Evolutionary conservation across 1,140 invertebrate genomes (phyloP).

Genomic region (Trigoniulus corallinus): DNA sequence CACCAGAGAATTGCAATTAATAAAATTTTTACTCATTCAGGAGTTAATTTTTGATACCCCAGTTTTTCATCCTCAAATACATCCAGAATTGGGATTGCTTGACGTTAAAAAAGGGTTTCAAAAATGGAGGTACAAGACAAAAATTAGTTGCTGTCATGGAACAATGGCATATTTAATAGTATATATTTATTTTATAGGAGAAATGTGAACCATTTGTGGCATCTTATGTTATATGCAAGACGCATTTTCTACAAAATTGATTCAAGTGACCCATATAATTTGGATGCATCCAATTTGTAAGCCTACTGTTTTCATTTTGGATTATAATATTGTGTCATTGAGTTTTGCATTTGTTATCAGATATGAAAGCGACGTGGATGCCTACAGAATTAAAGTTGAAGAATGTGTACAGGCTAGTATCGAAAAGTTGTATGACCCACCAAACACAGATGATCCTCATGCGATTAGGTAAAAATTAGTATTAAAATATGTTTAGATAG

Average conservation of each 20-base stretch:
- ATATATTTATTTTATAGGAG: constrained; percentile 25
- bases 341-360: constrained; percentile 19
- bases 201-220: constrained; percentile 68
- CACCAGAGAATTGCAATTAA: not conserved
- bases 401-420: constrained; percentile 51
- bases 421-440: constrained; percentile 54
- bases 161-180: not conserved
- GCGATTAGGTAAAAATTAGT: constrained; percentile 36
- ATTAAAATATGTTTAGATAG: not conserved
- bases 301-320: constrained; percentile 18
- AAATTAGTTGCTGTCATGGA: not conserved
- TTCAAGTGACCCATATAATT: constrained; percentile 46
- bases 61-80: constrained; percentile 72
- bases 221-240: constrained; percentile 67
- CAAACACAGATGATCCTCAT: constrained; percentile 62
- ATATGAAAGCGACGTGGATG: constrained; percentile 40
- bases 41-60: constrained; percentile 65
- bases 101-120: constrained; percentile 54
- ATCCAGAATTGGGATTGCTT: constrained; percentile 57
- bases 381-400: constrained; percentile 44
- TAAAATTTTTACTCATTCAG: constrained; percentile 33
- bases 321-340: constrained; percentile 13
- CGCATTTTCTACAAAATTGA: constrained; percentile 63
- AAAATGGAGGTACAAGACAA: constrained; percentile 51
- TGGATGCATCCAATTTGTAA: constrained; percentile 59